Conservation (phyloP, 2,888 invertebrate genomes). For the Scaptomyza polygonia region DNA sequence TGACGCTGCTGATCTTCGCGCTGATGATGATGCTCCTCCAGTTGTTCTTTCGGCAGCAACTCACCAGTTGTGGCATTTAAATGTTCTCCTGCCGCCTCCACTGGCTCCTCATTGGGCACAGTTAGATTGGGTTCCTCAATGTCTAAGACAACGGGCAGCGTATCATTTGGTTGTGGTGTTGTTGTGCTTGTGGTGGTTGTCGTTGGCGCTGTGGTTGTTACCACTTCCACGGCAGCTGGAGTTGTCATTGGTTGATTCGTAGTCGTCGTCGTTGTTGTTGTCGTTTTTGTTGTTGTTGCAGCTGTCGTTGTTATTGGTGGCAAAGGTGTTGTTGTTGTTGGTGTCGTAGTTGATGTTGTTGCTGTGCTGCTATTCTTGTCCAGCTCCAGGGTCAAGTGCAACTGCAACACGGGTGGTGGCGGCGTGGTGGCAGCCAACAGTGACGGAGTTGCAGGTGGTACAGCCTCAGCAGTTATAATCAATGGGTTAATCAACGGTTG, state of each 20-base stretch:
- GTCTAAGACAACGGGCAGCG: constrained; percentile 66
- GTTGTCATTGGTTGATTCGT: constrained; percentile 14
- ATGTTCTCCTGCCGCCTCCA: not conserved
- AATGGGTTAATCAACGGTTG: constrained; percentile 72
- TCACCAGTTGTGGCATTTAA: constrained; percentile 16
- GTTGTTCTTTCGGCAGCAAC: constrained; percentile 23
- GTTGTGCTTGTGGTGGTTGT: constrained; percentile 66
- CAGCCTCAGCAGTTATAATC: constrained; percentile 48
- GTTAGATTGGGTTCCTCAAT: constrained; percentile 58
- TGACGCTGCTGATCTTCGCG: constrained; percentile 20
- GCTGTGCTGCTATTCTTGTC: constrained; percentile 51
- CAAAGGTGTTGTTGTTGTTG: constrained; percentile 8
- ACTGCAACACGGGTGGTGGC: constrained; percentile 16
- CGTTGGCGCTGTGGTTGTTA: constrained; percentile 70
- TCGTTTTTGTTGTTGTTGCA: not conserved
- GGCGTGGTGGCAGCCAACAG: constrained; percentile 26
- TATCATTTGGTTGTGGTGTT: constrained; percentile 64
- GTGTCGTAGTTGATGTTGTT: constrained; percentile 51
- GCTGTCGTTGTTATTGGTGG: not conserved
- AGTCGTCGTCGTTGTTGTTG: not conserved
- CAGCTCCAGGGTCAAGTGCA: constrained; percentile 31
- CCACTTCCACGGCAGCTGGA: constrained; percentile 41
- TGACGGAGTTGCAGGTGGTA: constrained; percentile 24
- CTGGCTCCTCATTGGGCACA: constrained; percentile 16
- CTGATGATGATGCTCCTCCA: not conserved